A percentile compares a stretch with the other conserved stretches of the same genome.
Conservation (phyloP, 2,113 vertebrate species). For the Rhinolophus sinicus region DNA sequence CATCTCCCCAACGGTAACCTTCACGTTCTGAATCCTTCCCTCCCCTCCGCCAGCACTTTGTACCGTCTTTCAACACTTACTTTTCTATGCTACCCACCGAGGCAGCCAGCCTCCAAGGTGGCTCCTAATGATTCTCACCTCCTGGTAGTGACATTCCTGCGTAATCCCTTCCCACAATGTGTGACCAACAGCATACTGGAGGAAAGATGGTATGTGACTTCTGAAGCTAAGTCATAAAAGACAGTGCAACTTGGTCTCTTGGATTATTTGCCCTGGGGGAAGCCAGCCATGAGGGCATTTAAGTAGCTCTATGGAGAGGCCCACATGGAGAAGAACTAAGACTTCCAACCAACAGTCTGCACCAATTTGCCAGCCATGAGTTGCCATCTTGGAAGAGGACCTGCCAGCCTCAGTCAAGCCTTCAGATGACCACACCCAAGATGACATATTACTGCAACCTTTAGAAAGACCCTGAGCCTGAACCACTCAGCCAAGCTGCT, state of each 20-base stretch:
- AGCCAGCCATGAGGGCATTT: background rate
- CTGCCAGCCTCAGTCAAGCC: background rate
- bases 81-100: background rate
- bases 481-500: background rate
- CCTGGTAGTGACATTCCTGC: background rate
- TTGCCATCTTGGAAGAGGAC: background rate
- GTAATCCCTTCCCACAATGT: background rate
- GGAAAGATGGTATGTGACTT: background rate
- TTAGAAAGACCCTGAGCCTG: background rate
- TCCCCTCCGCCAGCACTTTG: background rate
- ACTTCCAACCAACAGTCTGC: background rate
- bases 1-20: background rate
- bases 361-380: background rate
- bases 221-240: constrained; percentile 14
- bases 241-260: background rate
- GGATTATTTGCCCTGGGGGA: background rate
- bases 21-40: background rate
- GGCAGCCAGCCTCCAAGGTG: background rate
- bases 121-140: background rate
- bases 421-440: background rate
- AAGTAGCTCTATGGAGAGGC: background rate
- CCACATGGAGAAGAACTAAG: background rate
- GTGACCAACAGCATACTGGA: background rate
- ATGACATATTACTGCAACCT: background rate
- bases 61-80: background rate